A percentile compares a stretch with the other conserved stretches of the same genome.
Evolutionary conservation across 1,140 invertebrate species (phyloP).

Genomic region (Paraescarpia echinospica): DNA sequence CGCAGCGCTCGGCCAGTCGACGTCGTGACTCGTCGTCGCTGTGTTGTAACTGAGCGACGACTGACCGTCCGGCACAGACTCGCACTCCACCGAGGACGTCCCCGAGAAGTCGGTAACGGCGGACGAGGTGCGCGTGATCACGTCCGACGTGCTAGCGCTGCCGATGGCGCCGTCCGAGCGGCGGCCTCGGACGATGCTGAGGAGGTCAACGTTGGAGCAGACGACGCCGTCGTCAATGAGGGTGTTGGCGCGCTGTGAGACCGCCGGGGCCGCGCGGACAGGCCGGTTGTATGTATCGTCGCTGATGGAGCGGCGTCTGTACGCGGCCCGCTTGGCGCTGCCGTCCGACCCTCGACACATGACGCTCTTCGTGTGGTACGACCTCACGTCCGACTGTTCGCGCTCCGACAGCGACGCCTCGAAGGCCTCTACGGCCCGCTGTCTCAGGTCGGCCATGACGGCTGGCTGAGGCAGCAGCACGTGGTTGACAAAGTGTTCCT

Average conservation of each 20-base stretch:
- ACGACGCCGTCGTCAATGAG: slow-evolving; percentile 20
- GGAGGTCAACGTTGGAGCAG: slow-evolving; percentile 29
- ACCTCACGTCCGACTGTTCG: neutral
- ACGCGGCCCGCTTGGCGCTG: slow-evolving; percentile 20
- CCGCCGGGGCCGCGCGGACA: neutral
- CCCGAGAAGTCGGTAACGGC: slow-evolving; percentile 1
- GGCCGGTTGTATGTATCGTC: slow-evolving; percentile 24
- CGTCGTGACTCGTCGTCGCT: neutral
- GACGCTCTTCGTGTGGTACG: neutral
- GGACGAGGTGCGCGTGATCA: neutral
- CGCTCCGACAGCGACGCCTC: slow-evolving; percentile 15
- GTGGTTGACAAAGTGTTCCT: neutral
- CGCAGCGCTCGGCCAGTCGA: neutral
- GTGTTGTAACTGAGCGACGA: neutral
- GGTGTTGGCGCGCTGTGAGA: neutral
- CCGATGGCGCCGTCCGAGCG: too few species aligned
- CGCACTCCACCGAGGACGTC: neutral
- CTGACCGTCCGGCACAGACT: neutral
- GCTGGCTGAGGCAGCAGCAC: neutral
- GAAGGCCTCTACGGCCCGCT: slow-evolving; percentile 13
- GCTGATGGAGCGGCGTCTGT: slow-evolving; percentile 29
- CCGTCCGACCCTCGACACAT: neutral
- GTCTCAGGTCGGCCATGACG: slow-evolving; percentile 9
- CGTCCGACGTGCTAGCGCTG: neutral
- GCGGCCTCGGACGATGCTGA: neutral